Evolutionary conservation across 2,888 invertebrate genomes (phyloP).

Genomic region (Psylliodes chrysocephalus): DNA sequence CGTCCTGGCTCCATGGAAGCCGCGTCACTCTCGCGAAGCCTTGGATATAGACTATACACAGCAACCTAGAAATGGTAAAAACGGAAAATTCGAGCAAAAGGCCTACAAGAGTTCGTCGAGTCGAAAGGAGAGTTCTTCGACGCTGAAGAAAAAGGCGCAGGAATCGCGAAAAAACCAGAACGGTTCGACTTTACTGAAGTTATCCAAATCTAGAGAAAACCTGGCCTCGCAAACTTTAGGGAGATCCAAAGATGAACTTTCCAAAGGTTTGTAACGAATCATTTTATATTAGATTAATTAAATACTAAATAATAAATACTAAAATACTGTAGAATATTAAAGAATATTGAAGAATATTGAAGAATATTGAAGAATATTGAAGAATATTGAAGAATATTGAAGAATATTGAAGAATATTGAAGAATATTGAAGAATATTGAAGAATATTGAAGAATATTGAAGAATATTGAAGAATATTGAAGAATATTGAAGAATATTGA

Average conservation of each 20-base stretch:
- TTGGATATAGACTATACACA: slow-evolving; percentile 85
- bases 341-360: too few species aligned
- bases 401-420: too few species aligned
- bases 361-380: too few species aligned
- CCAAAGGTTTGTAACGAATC: slow-evolving; percentile 46
- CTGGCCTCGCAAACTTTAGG: slow-evolving; percentile 54
- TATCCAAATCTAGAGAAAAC: slow-evolving; percentile 61
- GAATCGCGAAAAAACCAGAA: slow-evolving; percentile 62
- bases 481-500: too few species aligned
- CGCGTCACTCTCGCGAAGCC: slow-evolving; percentile 76
- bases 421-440: too few species aligned
- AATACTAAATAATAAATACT: too few species aligned
- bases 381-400: too few species aligned
- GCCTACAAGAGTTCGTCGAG: slow-evolving; percentile 55
- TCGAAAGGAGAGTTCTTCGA: slow-evolving; percentile 59
- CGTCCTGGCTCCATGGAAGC: slow-evolving; percentile 86
- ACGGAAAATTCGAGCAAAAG: slow-evolving; percentile 63
- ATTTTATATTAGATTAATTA: too few species aligned
- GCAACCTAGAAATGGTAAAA: slow-evolving; percentile 64
- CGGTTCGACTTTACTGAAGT: slow-evolving; percentile 63
- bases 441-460: too few species aligned
- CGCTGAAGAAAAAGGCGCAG: slow-evolving; percentile 65
- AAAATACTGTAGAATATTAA: too few species aligned
- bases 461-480: too few species aligned
- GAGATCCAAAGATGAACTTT: slow-evolving; percentile 56